Percentiles rank a stretch among this genome's conserved stretches.
Conservation (phyloP, 2,797 vertebrate species). For the Centroberyx gerrardi region DNA sequence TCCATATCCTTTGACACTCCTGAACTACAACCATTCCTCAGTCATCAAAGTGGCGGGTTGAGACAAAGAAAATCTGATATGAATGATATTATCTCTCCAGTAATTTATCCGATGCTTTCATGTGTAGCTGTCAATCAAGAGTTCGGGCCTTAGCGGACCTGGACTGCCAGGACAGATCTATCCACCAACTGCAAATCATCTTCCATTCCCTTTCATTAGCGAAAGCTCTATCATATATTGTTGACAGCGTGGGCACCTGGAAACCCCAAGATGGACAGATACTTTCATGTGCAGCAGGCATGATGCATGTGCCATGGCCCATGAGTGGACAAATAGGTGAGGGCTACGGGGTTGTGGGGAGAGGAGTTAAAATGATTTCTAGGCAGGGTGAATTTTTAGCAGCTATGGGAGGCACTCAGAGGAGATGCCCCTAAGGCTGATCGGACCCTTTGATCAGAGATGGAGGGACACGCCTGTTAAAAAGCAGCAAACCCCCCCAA, state of each 20-base stretch:
- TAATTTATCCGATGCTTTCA: conserved; percentile 32
- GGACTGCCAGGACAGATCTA: conserved; percentile 8
- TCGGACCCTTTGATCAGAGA: conserved; percentile 81
- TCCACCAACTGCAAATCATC: conserved; percentile 25
- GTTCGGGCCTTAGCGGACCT: conserved; percentile 8
- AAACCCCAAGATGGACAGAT: conserved; percentile 28
- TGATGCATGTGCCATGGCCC: conserved; percentile 44
- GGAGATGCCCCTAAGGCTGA: conserved; percentile 76
- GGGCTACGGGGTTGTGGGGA: conserved; percentile 20
- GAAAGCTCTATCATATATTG: conserved; percentile 8
- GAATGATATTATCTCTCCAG: conserved; percentile 11
- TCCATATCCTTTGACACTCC: conserved; percentile 3
- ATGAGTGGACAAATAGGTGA: conserved; percentile 52
- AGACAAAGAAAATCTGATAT: conserved; percentile 13
- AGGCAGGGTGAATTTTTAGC: conserved; percentile 70
- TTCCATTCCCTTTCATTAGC: conserved; percentile 48
- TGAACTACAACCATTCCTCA: neutral
- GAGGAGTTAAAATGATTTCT: conserved; percentile 68
- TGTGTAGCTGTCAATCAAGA: conserved; percentile 46
- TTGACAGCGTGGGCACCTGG: conserved; percentile 10
- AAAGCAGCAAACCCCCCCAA: conserved; percentile 63
- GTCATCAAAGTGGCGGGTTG: conserved; percentile 6
- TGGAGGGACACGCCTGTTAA: conserved; percentile 80
- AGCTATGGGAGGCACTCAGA: conserved; percentile 70
- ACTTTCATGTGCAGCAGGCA: conserved; percentile 56